Evolutionary conservation across 2,113 vertebrate species (phyloP), one percentile per base, ranked within the genome.

Genomic region (Cyphomyrus plagiostoma): DNA sequence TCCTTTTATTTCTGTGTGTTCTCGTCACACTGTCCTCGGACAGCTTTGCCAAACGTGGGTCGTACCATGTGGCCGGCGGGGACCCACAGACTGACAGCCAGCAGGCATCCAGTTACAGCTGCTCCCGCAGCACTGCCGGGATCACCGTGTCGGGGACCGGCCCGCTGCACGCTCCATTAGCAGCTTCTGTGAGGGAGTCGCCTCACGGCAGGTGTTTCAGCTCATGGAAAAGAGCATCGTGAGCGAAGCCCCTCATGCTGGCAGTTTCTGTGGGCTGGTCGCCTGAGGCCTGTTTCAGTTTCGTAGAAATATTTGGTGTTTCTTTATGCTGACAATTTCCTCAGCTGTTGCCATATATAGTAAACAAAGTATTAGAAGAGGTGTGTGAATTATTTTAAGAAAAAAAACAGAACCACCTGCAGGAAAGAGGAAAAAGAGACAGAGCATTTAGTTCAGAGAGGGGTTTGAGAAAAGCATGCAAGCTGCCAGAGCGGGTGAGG

Each of bases 261-360:
- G 39, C 19, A 21, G 42, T 84, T 23, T 48, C 42, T 84, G 21
- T 45, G 77, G 77, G 35, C 42, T 23, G 39, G 2, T 84, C 17
- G 8, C 45, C 45, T 26, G 45, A 84, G 77, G n/a, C 42, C 19
- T 23, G 3, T 46, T 48, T 23, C 3, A 83, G 80, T 42, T 83
- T 83, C 23, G 15, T 84, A 42, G 82, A 84, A 11, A 49, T 46
- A 84, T 84, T 84, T n/a, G 9, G 42, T 48, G 42, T 48, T 83
- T 83, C 42, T 83, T 84, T 48, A 84, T n/a, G 82, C 82, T 84
- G 45, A 48, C 39, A 3, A 4, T 84, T 48, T 48, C 48, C 45
- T 84, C 74, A 80, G 9, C 45, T 84, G 82, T 48, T 84, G 82
- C 82, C 82, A 84, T 84, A 84, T 84, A 84, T 48, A 45, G 17